A percentile compares a stretch with the other conserved stretches of the same genome.
Conservation (phyloP, 2,797 vertebrate genomes). For the Diplodus sargus region DNA sequence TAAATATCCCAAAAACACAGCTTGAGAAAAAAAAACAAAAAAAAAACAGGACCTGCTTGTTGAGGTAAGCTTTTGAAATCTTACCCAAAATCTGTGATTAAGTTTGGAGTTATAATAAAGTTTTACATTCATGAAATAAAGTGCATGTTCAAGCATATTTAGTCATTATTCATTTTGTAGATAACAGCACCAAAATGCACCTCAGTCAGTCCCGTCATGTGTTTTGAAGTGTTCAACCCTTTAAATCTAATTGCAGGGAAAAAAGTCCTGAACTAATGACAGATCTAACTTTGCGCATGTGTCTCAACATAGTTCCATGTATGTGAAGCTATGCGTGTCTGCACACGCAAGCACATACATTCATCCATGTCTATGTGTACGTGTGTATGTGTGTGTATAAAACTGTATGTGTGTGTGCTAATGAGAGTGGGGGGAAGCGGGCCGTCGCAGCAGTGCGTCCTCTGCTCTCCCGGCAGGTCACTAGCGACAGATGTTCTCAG, state of each 20-base stretch:
- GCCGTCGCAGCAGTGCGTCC: constrained; percentile 94
- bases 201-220: background rate
- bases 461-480: constrained; percentile 97
- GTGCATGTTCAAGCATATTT: background rate
- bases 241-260: background rate
- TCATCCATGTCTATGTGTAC: constrained; percentile 70
- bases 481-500: constrained; percentile 98
- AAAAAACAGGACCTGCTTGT: background rate
- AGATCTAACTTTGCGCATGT: constrained; percentile 46
- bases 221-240: background rate
- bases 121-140: background rate
- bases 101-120: background rate
- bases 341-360: constrained; percentile 76
- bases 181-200: background rate
- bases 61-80: background rate
- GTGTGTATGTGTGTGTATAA: constrained; percentile 52
- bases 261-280: constrained; percentile 26
- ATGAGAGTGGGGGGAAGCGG: constrained; percentile 81
- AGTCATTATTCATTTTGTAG: background rate
- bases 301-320: constrained; percentile 31
- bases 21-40: background rate
- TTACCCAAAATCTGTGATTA: background rate
- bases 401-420: constrained; percentile 71
- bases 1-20: constrained; percentile 1
- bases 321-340: constrained; percentile 58